Evolutionary conservation across 2,113 vertebrate genomes (phyloP).

Genomic region (Hirundichthys speculiger): DNA sequence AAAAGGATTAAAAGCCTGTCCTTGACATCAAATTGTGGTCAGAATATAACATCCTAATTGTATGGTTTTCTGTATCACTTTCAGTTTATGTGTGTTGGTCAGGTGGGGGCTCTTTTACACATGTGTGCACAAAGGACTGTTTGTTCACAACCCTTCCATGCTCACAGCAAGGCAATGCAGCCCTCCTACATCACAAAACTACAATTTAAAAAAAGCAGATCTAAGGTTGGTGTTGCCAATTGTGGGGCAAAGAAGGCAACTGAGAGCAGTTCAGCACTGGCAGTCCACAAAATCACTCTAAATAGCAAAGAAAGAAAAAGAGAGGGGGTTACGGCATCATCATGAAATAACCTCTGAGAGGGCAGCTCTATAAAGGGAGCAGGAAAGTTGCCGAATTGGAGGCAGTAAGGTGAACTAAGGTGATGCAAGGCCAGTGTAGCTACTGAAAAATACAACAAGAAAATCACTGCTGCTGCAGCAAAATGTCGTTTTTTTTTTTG

Average conservation of each 20-base stretch:
- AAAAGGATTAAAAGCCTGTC: neutral
- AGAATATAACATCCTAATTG: no score
- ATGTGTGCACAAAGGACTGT: no score
- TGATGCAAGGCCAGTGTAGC: constrained; percentile 3
- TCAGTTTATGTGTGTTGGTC: neutral
- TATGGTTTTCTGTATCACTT: neutral
- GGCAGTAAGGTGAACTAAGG: neutral
- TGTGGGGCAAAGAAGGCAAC: neutral
- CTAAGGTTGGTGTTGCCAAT: neutral
- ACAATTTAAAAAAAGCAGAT: no score
- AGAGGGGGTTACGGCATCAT: constrained; percentile 14
- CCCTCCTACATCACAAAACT: neutral
- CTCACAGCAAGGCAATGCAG: neutral
- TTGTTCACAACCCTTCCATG: neutral
- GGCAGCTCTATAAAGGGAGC: constrained; percentile 21
- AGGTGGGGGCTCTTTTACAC: neutral
- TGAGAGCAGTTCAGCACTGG: constrained; percentile 1
- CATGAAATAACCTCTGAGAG: constrained; percentile 39
- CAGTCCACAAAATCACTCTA: constrained; percentile 2
- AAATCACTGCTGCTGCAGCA: constrained; percentile 3
- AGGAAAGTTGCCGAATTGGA: constrained; percentile 27
- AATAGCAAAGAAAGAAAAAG: neutral
- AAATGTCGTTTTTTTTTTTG: neutral
- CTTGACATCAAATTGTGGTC: no score
- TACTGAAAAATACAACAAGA: constrained; percentile 15